Evolutionary conservation across 2,888 invertebrate species (phyloP), one percentile per base, ranked within the genome.

Genomic region (Lapara coniferarum): DNA sequence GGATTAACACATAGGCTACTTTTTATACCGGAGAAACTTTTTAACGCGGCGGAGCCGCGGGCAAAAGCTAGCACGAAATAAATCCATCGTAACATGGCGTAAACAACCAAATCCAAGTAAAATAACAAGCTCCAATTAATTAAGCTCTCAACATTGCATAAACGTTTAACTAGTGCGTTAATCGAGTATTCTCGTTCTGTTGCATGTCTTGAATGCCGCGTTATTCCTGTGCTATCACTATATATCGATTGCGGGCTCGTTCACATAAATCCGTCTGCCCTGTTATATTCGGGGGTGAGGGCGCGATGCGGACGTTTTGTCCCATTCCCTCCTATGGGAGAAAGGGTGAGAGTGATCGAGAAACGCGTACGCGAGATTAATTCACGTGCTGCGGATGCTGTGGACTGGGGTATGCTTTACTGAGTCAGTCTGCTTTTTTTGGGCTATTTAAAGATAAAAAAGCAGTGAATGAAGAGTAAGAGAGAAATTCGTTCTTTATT

Each of bases 351-450:
- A 74, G 82, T 37, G 83, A 89, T 73, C 72, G 87, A 85, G 87
- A 87, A 75, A 75, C 75, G 71, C 66, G 68, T 73, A 52, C 69
- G 73, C 75, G 76, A 82, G 85, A 89, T 89, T 88, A 84, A 88
- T 90, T 89, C 89, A 88, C 85, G 81, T 84, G 86, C 84, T 89
- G 88, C 90, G 87, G 90, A 91, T 89, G 90, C 91, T 91, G 90
- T 73, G 88, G 79, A 75, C 58, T 66, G 73, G n/a, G 52, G 37
- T 58, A 83, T 83, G 75, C 74, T 72, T 58, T 73, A 88, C 66
- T 66, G 77, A 82, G 78, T 77, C 82, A 85, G 72, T 72, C 73
- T 70, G 30, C n/a, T n/a, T n/a, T n/a, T n/a, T n/a, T n/a, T n/a
- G n/a, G n/a, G n/a, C n/a, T n/a, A n/a, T n/a, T n/a, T n/a, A n/a